Evolutionary conservation across 2,797 vertebrate genomes (phyloP), one percentile per base, ranked within the genome.

Genomic region (Syngnathus rostellatus): DNA sequence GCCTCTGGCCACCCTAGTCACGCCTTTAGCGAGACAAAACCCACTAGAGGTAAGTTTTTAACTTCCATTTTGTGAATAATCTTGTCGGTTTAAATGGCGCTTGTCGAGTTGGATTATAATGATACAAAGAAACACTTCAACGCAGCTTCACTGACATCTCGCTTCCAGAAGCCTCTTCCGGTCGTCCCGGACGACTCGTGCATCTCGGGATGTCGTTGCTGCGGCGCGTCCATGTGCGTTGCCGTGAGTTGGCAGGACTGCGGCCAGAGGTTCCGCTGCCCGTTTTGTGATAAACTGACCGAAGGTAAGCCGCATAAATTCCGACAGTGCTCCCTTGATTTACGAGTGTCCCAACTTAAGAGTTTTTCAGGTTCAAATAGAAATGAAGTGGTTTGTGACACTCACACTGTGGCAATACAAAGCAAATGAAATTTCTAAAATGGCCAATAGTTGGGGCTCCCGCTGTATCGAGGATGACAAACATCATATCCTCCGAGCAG

Each of bases 181-280:
- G 68, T 89, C 51, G 81, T 86, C 77, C 70, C 63, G 17, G 81
- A 86, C 65, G 31, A 71, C 1, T 86, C 86, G 25, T 86, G 81
- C 39, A 51, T 92, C 38, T 72, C 60, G 37, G 88, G 89, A 9
- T 93, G 92, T 55, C 40, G 63, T 1, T 71, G 59, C 17, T 93
- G 92, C 2, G 85, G 89, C 1, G 91, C 91, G 64, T 80, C 83
- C 69, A 93, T 93, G 91, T 90, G 89, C 64, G 82, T 86, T 0
- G 85, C 84, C 25, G 89, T 92, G 90, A 64, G 76, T 73, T 93
- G 92, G 90, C 89, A 89, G 79, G 92, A 93, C 84, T 91, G 91
- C 61, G 92, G 92, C 16, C 91, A 92, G 75, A 89, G 90, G 69
- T 92, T 91, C 77, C 77, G 81, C 78, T 93, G 92, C 73, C 90